These are phyloP conservation scores for Chionis minor DNA, from an alignment of 2,113 vertebrate species.

Conservation along the genomic window DNA sequence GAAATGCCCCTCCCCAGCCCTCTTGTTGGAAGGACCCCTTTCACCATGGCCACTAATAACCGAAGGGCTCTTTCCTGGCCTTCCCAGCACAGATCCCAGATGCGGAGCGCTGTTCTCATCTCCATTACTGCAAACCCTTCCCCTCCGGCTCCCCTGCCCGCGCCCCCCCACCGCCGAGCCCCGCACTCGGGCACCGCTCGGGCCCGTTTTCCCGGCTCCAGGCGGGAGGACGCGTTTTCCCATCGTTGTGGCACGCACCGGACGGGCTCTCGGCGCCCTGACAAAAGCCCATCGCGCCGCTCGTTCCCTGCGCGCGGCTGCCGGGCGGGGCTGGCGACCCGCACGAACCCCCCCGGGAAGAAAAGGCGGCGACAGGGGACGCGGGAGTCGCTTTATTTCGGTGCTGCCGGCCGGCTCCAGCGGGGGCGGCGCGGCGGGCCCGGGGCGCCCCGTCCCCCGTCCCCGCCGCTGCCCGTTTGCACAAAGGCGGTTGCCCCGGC, in stretches of 20 bases:
- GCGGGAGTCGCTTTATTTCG: slow-evolving; percentile 45
- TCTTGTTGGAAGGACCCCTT: slow-evolving; percentile 30
- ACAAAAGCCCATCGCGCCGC: background rate
- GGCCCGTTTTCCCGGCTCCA: background rate
- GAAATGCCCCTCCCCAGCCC: slow-evolving; percentile 4
- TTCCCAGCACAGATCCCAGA: background rate
- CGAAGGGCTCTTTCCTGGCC: slow-evolving; percentile 22
- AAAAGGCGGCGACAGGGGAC: slow-evolving; percentile 16
- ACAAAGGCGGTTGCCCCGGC: slow-evolving; percentile 45
- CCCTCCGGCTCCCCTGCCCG: background rate
- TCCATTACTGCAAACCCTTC: background rate
- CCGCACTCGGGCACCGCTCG: background rate
- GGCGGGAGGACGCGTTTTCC: background rate
- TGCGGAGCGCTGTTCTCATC: background rate
- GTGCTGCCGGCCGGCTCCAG: background rate
- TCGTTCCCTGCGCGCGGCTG: background rate
- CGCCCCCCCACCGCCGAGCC: background rate
- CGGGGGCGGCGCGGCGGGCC: background rate
- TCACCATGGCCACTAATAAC: slow-evolving; percentile 22
- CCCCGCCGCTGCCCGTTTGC: background rate
- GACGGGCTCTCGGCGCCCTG: background rate
- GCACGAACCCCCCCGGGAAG: background rate
- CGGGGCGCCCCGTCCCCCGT: too few species aligned
- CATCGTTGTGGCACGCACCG: background rate
- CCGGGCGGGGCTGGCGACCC: background rate